A percentile compares a stretch with the other conserved stretches of the same genome.
These are phyloP conservation scores for Aythya baeri DNA, from an alignment of 2,113 vertebrate genomes.

Conservation along the genomic window DNA sequence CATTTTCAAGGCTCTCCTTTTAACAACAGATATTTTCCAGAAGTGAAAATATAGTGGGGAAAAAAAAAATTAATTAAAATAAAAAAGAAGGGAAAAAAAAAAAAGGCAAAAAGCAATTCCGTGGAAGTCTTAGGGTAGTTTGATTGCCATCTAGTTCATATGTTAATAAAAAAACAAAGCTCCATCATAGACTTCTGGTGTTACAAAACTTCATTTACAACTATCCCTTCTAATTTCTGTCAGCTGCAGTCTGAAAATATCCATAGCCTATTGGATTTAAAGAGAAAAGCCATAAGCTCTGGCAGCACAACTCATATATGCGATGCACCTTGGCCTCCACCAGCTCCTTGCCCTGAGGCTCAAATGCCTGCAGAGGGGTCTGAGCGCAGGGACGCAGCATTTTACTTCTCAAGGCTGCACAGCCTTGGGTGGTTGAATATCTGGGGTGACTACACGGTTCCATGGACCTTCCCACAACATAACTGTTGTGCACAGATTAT, in stretches of 20 bases:
- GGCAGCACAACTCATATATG: neutral
- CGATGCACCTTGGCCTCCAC: neutral
- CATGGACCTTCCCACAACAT: neutral
- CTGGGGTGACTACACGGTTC: neutral
- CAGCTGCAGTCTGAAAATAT: conserved; percentile 17
- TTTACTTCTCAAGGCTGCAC: neutral
- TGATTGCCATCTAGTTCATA: neutral
- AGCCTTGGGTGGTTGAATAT: neutral
- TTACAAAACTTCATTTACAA: conserved; percentile 24
- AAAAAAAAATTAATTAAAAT: neutral
- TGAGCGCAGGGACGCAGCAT: fast-evolving
- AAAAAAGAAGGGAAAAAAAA: neutral
- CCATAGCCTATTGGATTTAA: conserved; percentile 4
- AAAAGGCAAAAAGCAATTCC: neutral
- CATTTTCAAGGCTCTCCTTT: neutral
- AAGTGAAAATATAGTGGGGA: neutral
- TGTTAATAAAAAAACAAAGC: neutral
- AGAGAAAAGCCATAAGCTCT: neutral
- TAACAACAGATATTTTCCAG: neutral
- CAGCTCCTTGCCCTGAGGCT: neutral
- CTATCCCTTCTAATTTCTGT: conserved; percentile 34
- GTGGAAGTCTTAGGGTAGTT: neutral
- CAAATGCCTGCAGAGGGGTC: neutral
- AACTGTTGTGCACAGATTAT: neutral
- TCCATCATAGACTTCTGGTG: neutral